These are phyloP conservation scores for Poeciliopsis occidentalis DNA, from an alignment of 2,113 vertebrate genomes.

Conservation along the genomic window DNA sequence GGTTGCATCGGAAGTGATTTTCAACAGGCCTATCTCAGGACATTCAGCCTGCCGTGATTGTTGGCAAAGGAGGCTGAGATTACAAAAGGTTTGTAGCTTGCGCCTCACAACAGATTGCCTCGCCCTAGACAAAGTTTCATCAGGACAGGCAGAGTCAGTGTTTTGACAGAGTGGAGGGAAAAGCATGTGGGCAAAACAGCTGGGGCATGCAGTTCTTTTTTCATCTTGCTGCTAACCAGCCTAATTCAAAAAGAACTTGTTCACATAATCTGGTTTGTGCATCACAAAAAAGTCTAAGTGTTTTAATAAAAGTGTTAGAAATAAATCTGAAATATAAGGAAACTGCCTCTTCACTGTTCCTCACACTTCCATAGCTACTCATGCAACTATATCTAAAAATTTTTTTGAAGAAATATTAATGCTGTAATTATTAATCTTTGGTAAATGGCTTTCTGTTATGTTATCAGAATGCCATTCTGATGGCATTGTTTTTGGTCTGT, in stretches of 20 bases:
- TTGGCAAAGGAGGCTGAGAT: conserved; percentile 27
- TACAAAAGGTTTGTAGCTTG: conserved; percentile 38
- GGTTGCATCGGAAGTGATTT: conserved; percentile 22
- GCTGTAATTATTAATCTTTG: background rate
- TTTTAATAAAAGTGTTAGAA: too few species aligned
- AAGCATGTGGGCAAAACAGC: conserved; percentile 41
- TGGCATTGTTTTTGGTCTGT: too few species aligned
- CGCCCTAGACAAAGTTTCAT: conserved; percentile 45
- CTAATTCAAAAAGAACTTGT: conserved; percentile 9
- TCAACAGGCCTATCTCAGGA: conserved; percentile 35
- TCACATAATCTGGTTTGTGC: background rate
- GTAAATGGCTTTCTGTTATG: too few species aligned
- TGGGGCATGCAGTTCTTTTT: conserved; percentile 20
- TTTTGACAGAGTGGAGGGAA: conserved; percentile 46
- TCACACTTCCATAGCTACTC: background rate
- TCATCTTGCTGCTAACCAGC: conserved; percentile 12
- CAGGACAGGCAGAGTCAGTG: conserved; percentile 38
- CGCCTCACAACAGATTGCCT: conserved; percentile 29
- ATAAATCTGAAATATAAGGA: conserved; percentile 1
- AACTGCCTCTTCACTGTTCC: background rate
- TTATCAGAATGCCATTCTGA: too few species aligned
- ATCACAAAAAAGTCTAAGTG: conserved; percentile 4
- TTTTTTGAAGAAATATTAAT: background rate
- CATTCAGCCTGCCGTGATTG: conserved; percentile 23
- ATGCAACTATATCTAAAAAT: background rate